Evolutionary conservation across 2,113 vertebrate species (phyloP), one percentile per base, ranked within the genome.

Genomic region (Macaca nemestrina): DNA sequence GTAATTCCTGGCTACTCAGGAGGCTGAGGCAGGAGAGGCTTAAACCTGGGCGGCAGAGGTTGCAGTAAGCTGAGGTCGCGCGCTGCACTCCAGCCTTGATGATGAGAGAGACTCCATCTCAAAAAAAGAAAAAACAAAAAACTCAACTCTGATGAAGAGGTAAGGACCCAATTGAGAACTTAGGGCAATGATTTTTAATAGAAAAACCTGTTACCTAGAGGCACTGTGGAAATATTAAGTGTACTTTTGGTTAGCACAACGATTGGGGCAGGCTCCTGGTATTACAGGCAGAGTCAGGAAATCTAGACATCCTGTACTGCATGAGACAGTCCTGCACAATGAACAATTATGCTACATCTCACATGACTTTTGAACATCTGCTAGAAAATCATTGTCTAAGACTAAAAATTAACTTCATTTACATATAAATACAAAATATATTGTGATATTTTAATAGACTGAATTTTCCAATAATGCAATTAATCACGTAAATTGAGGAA

Each of bases 361-460:
- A 89, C 48, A 82, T 35, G 40, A 80, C 57, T 86, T 87, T 89
- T 30, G 73, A 81, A 86, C 30, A 30, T 64, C 59, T 82, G n/a
- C 57, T 59, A 87, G 57, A 94, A 94, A 89, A 94, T 59, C 50
- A 95, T 30, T 82, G 40, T 90, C 73, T 70, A 80, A 90, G 40
- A 20, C 57, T 81, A 86, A 89, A 97, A 93, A 73, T 81, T 64
- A 96, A 92, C 35, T 97, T 27, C 3, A 84, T 64, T 76, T 91
- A 92, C 17, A 92, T 13, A 84, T 48, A 80, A 85, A 94, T 75
- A 84, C 12, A 79, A 95, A 92, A 79, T 48, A 78, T 43, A 73
- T 45, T 88, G 22, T 92, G 67, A 25, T 82, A 81, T 87, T 93
- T 61, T 45, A 96, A 84, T 45, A 93, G 10, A 68, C 8, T 72